These are phyloP conservation scores for Cyprinodon diabolis DNA, from an alignment of 2,797 vertebrate species.

Conservation along the genomic window DNA sequence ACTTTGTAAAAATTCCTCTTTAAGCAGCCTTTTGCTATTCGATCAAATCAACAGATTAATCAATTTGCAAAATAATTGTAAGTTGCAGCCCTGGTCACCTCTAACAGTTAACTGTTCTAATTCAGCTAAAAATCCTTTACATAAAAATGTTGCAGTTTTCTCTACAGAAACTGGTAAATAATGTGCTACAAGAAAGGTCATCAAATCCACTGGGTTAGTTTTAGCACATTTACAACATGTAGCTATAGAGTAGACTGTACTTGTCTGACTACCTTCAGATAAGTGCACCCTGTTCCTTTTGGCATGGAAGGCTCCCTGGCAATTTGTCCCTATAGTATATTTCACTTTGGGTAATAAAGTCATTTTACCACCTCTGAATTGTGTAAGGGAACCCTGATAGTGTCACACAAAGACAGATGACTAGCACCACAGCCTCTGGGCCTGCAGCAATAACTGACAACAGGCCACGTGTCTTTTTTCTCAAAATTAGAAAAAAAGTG, in stretches of 20 bases:
- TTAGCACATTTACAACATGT: constrained; percentile 14
- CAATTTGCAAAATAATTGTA: too few species aligned
- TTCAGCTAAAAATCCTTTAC: not conserved
- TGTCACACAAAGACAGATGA: constrained; percentile 72
- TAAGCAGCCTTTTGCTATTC: too few species aligned
- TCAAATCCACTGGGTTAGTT: constrained; percentile 15
- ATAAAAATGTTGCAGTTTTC: constrained; percentile 35
- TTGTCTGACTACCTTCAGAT: constrained; percentile 42
- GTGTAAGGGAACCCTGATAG: constrained; percentile 63
- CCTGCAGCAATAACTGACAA: constrained; percentile 66
- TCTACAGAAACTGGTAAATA: constrained; percentile 23
- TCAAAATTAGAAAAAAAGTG: constrained; percentile 64
- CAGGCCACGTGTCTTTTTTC: constrained; percentile 53
- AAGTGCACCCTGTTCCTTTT: constrained; percentile 43
- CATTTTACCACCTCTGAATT: constrained; percentile 65
- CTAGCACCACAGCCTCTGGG: constrained; percentile 52
- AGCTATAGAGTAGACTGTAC: constrained; percentile 24
- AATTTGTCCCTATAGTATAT: constrained; percentile 59
- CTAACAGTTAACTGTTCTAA: not conserved
- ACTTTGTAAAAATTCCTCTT: too few species aligned
- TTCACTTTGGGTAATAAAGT: constrained; percentile 67
- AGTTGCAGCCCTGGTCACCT: too few species aligned
- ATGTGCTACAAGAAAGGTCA: constrained; percentile 10
- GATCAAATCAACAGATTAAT: too few species aligned
- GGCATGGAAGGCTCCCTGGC: constrained; percentile 49